Conservation (phyloP, 2,888 invertebrate genomes). For the Euspilapteryx auroguttella region DNA sequence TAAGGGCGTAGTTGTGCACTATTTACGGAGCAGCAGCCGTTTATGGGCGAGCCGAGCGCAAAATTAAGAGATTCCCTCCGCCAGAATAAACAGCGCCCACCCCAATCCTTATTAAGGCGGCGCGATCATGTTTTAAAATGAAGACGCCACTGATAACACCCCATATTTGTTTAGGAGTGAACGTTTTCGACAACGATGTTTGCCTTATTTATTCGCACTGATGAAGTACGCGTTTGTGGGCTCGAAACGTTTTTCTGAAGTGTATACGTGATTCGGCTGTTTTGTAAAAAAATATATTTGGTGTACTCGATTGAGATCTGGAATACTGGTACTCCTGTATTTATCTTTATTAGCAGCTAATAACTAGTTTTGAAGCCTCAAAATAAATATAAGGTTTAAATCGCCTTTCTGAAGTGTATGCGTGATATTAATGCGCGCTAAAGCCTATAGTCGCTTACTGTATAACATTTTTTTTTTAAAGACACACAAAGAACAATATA, state of each 20-base stretch:
- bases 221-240: not conserved
- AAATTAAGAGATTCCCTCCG: constrained; percentile 47
- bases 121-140: constrained; percentile 28
- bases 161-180: constrained; percentile 20
- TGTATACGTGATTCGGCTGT: too few relatives aligned
- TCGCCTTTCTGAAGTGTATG: too few relatives aligned
- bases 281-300: too few relatives aligned
- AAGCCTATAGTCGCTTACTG: too few relatives aligned
- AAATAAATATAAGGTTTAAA: too few relatives aligned
- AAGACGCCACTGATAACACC: constrained; percentile 21
- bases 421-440: too few relatives aligned
- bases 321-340: too few relatives aligned
- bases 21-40: constrained; percentile 19
- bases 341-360: too few relatives aligned
- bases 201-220: not conserved
- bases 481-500: too few relatives aligned
- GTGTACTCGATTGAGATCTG: too few relatives aligned
- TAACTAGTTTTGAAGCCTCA: too few relatives aligned
- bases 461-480: too few relatives aligned
- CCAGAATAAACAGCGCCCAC: constrained; percentile 26
- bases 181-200: not conserved
- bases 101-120: constrained; percentile 31
- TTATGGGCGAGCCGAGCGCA: constrained; percentile 23
- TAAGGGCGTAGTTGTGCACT: constrained; percentile 13
- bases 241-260: not conserved